Evolutionary conservation across 2,888 invertebrate species (phyloP), one percentile per base, ranked within the genome.

Genomic region (Dioctria linearis): DNA sequence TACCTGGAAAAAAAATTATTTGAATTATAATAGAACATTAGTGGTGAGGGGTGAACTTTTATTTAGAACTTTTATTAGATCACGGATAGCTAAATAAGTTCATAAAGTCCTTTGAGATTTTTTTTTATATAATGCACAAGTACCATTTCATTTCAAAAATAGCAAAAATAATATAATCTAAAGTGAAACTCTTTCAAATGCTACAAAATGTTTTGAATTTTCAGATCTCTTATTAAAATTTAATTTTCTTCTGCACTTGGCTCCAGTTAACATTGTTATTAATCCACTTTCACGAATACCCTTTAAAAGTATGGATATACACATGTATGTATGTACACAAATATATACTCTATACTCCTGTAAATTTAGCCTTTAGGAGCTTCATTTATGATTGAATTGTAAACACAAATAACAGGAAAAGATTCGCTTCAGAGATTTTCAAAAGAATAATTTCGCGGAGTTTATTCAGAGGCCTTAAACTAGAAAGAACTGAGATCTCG

Each of bases 371-470:
- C 54, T 54, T 4, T 0, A 54, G 54, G 54, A 11, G 25, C 25
- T 11, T 54, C 54, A 54, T 54, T 54, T 54, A 54, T 54, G 54
- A 54, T 54, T 54, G 54, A 54, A 54, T 54, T 54, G 54, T 11
- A 54, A 54, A 54, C 54, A 54, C 54, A 54, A 54, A 54, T 54
- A 54, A 54, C 54, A 54, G 54, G 11, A 54, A 54, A n/a, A 11
- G 54, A 54, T 54, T 54, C 11, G n/a, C 54, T 54, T n/a, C 54
- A 54, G 6, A 11, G 54, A 54, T 11, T 54, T 54, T 54, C 54
- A 54, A 54, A n/a, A 4, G 54, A 54, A n/a, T n/a, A n/a, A 54
- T 54, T 54, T 54, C 11, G 11, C 6, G 11, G 46, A 54, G 11
- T 54, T 54, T 54, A 11, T 11, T 54, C 11, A 25, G 25, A 25